Evolutionary conservation across 2,797 vertebrate species (phyloP).

Genomic region (Ataeniobius toweri): DNA sequence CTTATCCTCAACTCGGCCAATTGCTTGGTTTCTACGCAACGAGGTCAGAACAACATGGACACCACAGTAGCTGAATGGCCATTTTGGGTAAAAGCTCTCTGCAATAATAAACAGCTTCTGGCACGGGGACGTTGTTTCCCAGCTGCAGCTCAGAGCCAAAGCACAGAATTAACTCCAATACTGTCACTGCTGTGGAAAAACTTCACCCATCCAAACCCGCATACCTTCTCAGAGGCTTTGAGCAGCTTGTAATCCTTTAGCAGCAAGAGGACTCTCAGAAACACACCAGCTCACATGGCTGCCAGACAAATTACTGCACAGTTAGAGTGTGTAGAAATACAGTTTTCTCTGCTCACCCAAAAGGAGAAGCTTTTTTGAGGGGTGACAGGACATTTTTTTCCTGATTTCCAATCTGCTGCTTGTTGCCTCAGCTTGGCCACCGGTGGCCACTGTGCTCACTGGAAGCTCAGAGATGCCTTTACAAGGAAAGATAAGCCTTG

Average conservation of each 20-base stretch:
- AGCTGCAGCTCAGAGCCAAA: slow-evolving; percentile 73
- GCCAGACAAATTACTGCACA: slow-evolving; percentile 70
- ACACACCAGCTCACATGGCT: slow-evolving; percentile 59
- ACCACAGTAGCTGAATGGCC: slow-evolving; percentile 75
- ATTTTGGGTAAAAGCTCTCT: slow-evolving; percentile 78
- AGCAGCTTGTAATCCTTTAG: slow-evolving; percentile 76
- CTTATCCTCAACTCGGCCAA: slow-evolving; percentile 64
- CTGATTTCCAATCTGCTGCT: slow-evolving; percentile 44
- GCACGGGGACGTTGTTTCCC: slow-evolving; percentile 75
- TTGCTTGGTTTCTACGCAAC: slow-evolving; percentile 75
- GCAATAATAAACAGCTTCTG: slow-evolving; percentile 79
- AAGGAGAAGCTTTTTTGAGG: slow-evolving; percentile 41
- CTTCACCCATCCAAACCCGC: slow-evolving; percentile 74
- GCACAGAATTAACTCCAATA: slow-evolving; percentile 78
- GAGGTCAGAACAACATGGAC: slow-evolving; percentile 73
- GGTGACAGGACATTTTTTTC: slow-evolving; percentile 46
- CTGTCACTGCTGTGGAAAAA: slow-evolving; percentile 78
- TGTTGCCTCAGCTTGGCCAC: slow-evolving; percentile 63
- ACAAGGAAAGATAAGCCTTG: slow-evolving; percentile 70
- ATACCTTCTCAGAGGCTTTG: slow-evolving; percentile 76
- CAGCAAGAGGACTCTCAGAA: slow-evolving; percentile 66
- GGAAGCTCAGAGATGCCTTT: slow-evolving; percentile 67
- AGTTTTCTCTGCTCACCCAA: slow-evolving; percentile 45
- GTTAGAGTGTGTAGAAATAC: slow-evolving; percentile 62
- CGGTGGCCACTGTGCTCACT: slow-evolving; percentile 65